Base-by-base conservation (phyloP, 1,140 invertebrate species). In the Macrobrachium nipponense region DNA sequence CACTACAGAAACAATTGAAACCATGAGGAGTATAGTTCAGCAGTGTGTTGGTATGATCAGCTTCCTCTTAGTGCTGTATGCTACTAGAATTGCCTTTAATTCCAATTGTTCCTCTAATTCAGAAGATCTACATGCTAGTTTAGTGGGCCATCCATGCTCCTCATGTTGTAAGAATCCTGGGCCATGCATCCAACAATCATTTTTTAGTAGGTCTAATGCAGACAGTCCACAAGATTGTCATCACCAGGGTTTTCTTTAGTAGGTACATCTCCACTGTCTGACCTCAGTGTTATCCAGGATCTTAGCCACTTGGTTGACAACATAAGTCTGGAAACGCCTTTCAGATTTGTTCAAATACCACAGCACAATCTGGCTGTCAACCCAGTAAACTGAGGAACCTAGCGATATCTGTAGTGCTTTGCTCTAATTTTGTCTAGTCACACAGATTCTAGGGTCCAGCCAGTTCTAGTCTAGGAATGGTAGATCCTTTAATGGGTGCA, bases 221-320 rank as follows among this genome's bases (percentile, higher is more conserved):
- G 51, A 12, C 51, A 51, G 51, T 51, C 51, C 73, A 17, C 15
- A 15, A 76, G 73, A 43, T 76, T 80, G 27, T 89, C 87, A 75
- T 90, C 89, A 1, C 89, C 88, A 11, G 89, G 80, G 68, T 90
- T 90, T 4, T 62, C 20, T 8, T 80, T 36, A 2, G 87, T 86
- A 12, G 88, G 85, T 18, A 89, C 80, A 81, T 10, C 75, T 76
- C 89, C 88, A 89, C 58, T 87, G 61, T 14, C 58, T 20, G 4
- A 27, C 62, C 18, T 84, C 70, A 14, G 82, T 87, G 14, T 76
- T 27, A 58, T 89, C 89, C 58, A 76, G 43, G 59, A 90, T 89
- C 78, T 89, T 86, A 43, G 82, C 89, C 11, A 90, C 66, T 70
- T 87, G 27, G 61, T 89, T 78, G 72, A 80, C 88, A 7, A 89